Base-by-base conservation (phyloP, 2,797 vertebrate species). In the Salarias fasciatus region DNA sequence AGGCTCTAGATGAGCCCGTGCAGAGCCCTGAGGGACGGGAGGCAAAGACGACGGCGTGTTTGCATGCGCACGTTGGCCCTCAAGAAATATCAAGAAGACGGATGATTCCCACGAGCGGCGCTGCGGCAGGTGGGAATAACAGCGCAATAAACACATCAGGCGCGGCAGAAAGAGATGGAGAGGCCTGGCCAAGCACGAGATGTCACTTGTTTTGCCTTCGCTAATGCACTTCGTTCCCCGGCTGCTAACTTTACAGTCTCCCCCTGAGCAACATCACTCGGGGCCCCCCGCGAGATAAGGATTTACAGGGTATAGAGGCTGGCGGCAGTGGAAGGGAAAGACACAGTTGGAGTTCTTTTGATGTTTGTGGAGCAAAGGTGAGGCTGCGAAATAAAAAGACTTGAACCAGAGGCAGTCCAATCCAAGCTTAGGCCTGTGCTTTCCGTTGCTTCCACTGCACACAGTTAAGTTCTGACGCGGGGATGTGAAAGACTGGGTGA, bases 321-420 rank as follows among this genome's bases (percentile, higher is more conserved):
- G 53, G 45, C 3, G 47, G 49, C 52, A 44, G 31, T 12, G 38
- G 37, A 65, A 58, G 36, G 58, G 45, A 69, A 73, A 59, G 33
- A 73, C 62, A 59, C 50, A 66, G 75, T 46, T 61, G 52, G 49
- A 54, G 55, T 56, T 56, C 1, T 45, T 81, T 82, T 81, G 59
- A 84, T 75, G 76, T 65, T 46, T 83, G 50, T 79, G 54, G 72
- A 75, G 65, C 69, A 89, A 86, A 88, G 71, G 72, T 70, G 60
- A 88, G 8, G 15, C 55, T 29, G 41, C 44, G 55, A 83, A 86
- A 65, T 56, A 58, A 64, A n/a, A 68, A 52, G 65, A 72, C 62
- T 73, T 38, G 18, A n/a, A 28, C 28, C 48, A 46, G 24, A 46
- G 72, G 55, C 18, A 33, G 64, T 58, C 53, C 63, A 54, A 56